A percentile compares a stretch with the other conserved stretches of the same genome.
phyloP scores from a whole-genome alignment of 2,888 invertebrate genomes.

The Ceraclea dissimilis region DNA sequence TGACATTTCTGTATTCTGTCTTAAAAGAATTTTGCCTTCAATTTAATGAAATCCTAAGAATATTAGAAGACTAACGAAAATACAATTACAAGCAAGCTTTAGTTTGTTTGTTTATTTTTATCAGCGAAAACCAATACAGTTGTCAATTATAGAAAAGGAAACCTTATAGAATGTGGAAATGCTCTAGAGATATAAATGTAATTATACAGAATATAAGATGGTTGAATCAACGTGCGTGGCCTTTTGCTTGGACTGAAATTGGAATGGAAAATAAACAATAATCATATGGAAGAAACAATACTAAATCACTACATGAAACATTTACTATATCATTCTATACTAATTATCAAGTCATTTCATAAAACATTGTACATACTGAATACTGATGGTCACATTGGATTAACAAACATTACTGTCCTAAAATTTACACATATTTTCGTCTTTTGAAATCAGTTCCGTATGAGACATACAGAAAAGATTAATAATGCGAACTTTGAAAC shows the following conservation, averaged over 20 bases:
- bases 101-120: neutral
- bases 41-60: no score
- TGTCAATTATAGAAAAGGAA: slow-evolving; percentile 9
- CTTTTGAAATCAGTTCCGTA: no score
- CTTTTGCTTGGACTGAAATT: slow-evolving; percentile 25
- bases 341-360: neutral
- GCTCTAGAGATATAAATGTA: slow-evolving; percentile 13
- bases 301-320: neutral
- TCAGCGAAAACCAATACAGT: neutral
- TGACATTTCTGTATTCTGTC: no score
- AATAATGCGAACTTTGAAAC: no score
- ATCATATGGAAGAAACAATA: slow-evolving; percentile 5
- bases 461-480: no score
- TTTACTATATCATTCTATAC: slow-evolving; percentile 1
- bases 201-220: slow-evolving; percentile 14
- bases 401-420: no score
- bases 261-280: slow-evolving; percentile 22
- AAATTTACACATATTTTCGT: no score
- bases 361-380: no score
- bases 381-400: no score
- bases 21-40: no score
- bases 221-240: slow-evolving; percentile 25
- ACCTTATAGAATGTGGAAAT: slow-evolving; percentile 15
- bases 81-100: neutral
- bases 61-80: no score